phyloP scores from a whole-genome alignment of 2,888 invertebrate species.

The Operophtera brumata region DNA sequence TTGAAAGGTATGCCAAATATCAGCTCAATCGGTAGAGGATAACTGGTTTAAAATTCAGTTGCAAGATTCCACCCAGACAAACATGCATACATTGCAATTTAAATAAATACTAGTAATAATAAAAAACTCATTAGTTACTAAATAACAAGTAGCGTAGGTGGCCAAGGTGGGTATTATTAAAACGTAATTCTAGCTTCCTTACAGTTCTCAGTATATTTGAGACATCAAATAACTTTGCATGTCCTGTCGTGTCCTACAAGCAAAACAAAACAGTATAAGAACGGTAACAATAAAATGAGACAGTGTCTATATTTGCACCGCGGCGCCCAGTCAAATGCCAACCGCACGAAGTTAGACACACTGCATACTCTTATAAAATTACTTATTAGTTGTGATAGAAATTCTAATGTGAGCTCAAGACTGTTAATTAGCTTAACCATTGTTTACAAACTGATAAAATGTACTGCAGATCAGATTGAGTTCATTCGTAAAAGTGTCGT shows the following conservation, averaged over 20 bases:
- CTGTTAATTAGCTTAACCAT: not conserved
- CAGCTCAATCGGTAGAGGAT: too few relatives aligned
- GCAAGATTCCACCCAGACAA: too few relatives aligned
- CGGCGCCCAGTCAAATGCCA: constrained; percentile 50
- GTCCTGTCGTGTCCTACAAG: constrained; percentile 7
- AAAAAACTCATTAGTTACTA: too few relatives aligned
- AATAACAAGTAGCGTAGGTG: too few relatives aligned
- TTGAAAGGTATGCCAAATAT: too few relatives aligned
- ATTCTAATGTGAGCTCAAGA: not conserved
- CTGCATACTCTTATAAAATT: constrained; percentile 19
- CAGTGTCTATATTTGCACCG: constrained; percentile 53
- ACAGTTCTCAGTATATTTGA: not conserved
- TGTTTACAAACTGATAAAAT: constrained; percentile 7
- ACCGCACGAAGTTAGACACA: constrained; percentile 12
- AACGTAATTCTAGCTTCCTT: not conserved
- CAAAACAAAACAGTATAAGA: constrained; percentile 33
- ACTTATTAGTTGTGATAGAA: not conserved
- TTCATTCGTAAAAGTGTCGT: not conserved
- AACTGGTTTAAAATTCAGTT: too few relatives aligned
- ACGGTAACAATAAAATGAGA: constrained; percentile 46
- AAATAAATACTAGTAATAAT: too few relatives aligned
- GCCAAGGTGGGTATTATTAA: too few relatives aligned
- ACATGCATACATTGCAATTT: too few relatives aligned
- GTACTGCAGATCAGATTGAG: not conserved
- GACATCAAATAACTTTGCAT: not conserved